A percentile compares a stretch with the other conserved stretches of the same genome.
These are phyloP conservation scores for Anableps anableps DNA, from an alignment of 2,797 vertebrate species.

Conservation along the genomic window DNA sequence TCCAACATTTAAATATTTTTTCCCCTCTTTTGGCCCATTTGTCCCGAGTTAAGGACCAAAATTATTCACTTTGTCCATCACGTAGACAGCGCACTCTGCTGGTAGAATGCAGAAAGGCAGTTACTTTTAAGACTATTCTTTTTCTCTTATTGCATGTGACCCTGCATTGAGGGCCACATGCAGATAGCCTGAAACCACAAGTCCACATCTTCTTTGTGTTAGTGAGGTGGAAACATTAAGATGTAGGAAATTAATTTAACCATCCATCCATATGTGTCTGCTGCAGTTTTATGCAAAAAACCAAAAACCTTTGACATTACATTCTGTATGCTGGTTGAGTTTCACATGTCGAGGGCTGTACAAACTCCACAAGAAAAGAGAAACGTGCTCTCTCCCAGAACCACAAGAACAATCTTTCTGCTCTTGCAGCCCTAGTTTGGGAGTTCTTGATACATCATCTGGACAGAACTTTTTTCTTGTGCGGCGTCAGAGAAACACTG, in stretches of 20 bases:
- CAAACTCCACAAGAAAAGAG: not conserved
- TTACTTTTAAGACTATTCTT: not conserved
- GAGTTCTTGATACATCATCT: not conserved
- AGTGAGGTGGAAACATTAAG: not conserved
- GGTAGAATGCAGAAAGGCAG: not conserved
- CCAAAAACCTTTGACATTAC: not conserved
- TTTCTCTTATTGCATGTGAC: not conserved
- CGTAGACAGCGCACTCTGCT: not conserved
- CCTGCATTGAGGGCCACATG: not conserved
- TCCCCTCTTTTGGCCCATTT: not conserved
- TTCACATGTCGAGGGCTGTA: not conserved
- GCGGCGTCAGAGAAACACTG: not conserved
- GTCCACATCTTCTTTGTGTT: not conserved
- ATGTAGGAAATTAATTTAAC: not conserved
- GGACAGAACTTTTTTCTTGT: not conserved
- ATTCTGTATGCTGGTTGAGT: not conserved
- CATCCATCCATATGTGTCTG: not conserved
- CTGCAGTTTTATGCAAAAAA: not conserved
- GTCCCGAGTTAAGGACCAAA: not conserved
- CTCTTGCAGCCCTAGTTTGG: too few species aligned
- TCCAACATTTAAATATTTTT: not conserved
- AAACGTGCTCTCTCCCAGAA: not conserved
- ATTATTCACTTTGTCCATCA: not conserved
- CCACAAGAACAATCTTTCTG: not conserved
- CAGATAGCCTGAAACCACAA: too few species aligned